Evolutionary conservation across 2,113 vertebrate species (phyloP), one percentile per base, ranked within the genome.

Genomic region (Pelecanus crispus): DNA sequence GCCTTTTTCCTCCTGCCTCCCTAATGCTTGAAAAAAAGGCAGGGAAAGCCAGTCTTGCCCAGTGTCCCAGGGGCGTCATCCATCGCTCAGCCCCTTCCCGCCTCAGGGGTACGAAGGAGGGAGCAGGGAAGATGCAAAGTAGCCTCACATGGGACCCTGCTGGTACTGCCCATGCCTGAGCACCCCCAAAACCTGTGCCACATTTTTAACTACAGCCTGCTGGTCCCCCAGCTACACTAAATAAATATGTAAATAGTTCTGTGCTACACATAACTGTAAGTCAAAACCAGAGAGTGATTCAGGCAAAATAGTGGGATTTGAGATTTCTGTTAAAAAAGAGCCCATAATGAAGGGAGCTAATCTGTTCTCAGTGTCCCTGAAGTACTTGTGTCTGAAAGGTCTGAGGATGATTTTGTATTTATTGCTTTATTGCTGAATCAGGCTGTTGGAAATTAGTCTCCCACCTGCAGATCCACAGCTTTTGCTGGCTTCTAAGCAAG

Each of bases 391-490:
- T 47, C 38, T 88, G 67, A 66, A 91, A 88, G 36, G 58, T 29
- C 72, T 86, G 78, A 68, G 66, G 65, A 82, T n/a, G 65, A 61
- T 82, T 95, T 94, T 93, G 66, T 79, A 13, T 68, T 94, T 92
- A 29, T 61, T 82, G 28, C 58, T 62, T 84, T 90, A 75, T 22
- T 90, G 81, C 88, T 95, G 92, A 86, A 80, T 90, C 74, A 91
- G 84, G 45, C 67, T 88, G 63, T 14, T 70, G 61, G 74, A 94
- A 97, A 92, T 94, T 79, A 96, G 45, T 55, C 40, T 96, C 74
- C 63, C 31, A 74, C 65, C 32, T 72, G 42, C 78, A 86, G 73
- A 70, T 81, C 44, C 0, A 0, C 1, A 2, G 56, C 68, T 95
- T 70, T 86, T 5, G 7, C 36, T 73, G 81, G 42, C 28, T 95